Percentiles rank a stretch among this genome's conserved stretches.
Conservation (phyloP, 2,888 invertebrate species). For the Germaria angustata region DNA sequence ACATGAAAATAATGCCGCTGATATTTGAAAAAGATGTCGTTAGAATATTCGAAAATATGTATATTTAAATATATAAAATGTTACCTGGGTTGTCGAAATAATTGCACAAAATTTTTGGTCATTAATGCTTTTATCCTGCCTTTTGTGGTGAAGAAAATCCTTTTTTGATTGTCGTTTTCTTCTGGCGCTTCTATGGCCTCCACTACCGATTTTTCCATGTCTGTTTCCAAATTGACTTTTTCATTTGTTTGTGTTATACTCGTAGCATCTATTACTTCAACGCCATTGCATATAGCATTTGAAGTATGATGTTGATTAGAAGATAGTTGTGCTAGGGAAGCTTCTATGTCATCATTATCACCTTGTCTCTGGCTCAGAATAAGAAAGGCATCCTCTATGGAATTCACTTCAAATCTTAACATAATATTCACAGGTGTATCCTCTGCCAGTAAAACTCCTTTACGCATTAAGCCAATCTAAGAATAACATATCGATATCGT, state of each 20-base stretch:
- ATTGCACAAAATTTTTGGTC: constrained; percentile 86
- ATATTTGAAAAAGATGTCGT: constrained; percentile 23
- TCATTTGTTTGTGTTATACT: constrained; percentile 46
- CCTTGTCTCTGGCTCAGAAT: constrained; percentile 85
- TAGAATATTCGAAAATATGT: background rate
- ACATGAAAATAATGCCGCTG: constrained; percentile 90
- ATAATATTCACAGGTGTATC: constrained; percentile 88
- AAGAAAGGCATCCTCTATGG: constrained; percentile 93
- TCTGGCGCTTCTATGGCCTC: constrained; percentile 40
- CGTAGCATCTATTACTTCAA: constrained; percentile 73
- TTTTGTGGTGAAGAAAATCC: constrained; percentile 77
- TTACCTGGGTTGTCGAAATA: constrained; percentile 87
- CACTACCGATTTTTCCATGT: constrained; percentile 47
- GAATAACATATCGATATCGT: background rate
- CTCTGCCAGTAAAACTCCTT: constrained; percentile 92
- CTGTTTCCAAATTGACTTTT: constrained; percentile 31
- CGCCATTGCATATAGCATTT: constrained; percentile 68
- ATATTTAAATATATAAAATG: constrained; percentile 64
- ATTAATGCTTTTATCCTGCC: constrained; percentile 84
- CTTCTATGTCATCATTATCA: constrained; percentile 76
- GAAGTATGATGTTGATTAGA: constrained; percentile 69
- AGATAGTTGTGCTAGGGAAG: constrained; percentile 57
- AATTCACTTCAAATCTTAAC: constrained; percentile 84
- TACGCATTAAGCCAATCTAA: constrained; percentile 94
- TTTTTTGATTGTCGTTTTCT: constrained; percentile 71